Conservation (phyloP, 2,113 vertebrate genomes). For the Polyodon spathula region DNA sequence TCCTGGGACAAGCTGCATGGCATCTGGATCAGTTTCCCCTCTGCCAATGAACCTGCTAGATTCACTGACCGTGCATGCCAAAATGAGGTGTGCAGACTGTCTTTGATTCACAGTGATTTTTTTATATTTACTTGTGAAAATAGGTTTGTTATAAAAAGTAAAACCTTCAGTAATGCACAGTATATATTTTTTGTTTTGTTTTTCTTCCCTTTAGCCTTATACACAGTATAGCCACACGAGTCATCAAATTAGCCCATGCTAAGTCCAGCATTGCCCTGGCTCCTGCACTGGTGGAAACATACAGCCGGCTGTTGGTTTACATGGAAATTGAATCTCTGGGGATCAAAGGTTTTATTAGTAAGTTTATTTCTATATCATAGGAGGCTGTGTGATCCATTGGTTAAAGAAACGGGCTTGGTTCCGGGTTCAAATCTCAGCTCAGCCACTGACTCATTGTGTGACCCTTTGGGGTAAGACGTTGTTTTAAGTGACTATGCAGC, state of each 20-base stretch:
- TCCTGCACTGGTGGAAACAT: constrained; percentile 93
- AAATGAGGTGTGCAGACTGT: constrained; percentile 77
- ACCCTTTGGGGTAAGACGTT: too few relatives aligned
- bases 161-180: neutral
- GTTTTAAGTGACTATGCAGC: too few relatives aligned
- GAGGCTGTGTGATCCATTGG: too few relatives aligned
- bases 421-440: too few relatives aligned
- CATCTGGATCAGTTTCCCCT: constrained; percentile 83
- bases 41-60: constrained; percentile 96
- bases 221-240: constrained; percentile 94
- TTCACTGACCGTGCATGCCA: constrained; percentile 93
- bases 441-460: too few relatives aligned
- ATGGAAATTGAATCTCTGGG: constrained; percentile 98
- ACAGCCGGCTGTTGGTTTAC: constrained; percentile 92
- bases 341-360: constrained; percentile 98
- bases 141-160: neutral
- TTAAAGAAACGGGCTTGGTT: too few relatives aligned
- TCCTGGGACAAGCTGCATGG: constrained; percentile 86
- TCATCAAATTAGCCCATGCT: constrained; percentile 94
- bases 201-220: constrained; percentile 66
- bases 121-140: neutral
- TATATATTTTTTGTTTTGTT: constrained; percentile 3
- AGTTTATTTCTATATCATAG: too few relatives aligned
- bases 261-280: constrained; percentile 88
- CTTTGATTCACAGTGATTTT: neutral